These are phyloP conservation scores for Diarsia dahlii DNA, from an alignment of 2,888 invertebrate genomes.

Conservation along the genomic window DNA sequence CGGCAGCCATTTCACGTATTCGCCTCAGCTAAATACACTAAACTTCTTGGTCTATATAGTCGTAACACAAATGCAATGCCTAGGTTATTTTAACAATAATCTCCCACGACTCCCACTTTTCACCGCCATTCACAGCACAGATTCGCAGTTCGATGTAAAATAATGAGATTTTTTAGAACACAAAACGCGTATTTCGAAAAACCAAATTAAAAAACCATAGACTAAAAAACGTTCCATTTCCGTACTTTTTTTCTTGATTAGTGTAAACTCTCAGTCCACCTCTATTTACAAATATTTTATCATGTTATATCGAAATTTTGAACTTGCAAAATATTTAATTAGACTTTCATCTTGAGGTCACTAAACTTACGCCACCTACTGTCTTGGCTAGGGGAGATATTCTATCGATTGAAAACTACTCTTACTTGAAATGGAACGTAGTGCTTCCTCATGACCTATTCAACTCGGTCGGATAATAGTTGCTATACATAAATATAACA, in stretches of 20 bases:
- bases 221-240: constrained; percentile 78
- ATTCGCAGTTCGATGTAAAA: constrained; percentile 5
- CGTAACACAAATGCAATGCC: constrained; percentile 24
- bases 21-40: constrained; percentile 12
- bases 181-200: constrained; percentile 61
- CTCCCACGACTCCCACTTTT: background rate
- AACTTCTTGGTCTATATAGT: constrained; percentile 1
- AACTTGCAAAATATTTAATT: background rate
- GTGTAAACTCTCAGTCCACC: background rate
- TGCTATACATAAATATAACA: constrained; percentile 78
- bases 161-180: constrained; percentile 13
- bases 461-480: constrained; percentile 82
- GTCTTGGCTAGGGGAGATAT: constrained; percentile 24
- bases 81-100: constrained; percentile 12
- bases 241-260: constrained; percentile 42
- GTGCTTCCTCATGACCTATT: constrained; percentile 68
- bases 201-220: constrained; percentile 82
- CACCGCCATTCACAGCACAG: background rate
- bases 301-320: background rate
- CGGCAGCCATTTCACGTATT: constrained; percentile 82
- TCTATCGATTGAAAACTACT: constrained; percentile 61
- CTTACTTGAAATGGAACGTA: constrained; percentile 80
- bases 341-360: constrained; percentile 35
- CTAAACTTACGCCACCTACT: constrained; percentile 27
- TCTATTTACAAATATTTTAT: constrained; percentile 8